Percentiles rank a stretch among this genome's conserved stretches.
Evolutionary conservation across 2,888 invertebrate genomes (phyloP).

Genomic region (Lycia hirtaria): DNA sequence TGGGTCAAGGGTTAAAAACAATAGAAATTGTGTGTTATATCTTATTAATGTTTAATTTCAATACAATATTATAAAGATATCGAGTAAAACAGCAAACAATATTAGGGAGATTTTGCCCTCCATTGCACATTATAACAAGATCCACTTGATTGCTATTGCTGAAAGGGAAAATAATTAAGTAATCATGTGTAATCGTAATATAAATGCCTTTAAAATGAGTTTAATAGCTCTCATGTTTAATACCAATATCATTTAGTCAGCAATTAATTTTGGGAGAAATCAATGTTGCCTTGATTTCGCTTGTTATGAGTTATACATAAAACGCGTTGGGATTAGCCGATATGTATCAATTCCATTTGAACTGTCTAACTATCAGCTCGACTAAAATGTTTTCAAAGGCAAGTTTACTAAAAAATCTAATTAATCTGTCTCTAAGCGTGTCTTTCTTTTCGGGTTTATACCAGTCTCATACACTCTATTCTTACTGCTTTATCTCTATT

Average conservation of each 20-base stretch:
- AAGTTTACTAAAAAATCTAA: slow-evolving; percentile 3
- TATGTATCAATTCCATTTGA: slow-evolving; percentile 21
- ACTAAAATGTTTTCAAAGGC: slow-evolving; percentile 35
- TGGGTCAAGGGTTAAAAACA: no score
- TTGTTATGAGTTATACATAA: slow-evolving; percentile 24
- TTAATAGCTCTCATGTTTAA: slow-evolving; percentile 9
- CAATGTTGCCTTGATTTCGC: slow-evolving; percentile 32
- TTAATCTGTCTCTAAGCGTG: no score
- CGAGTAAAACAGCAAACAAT: not conserved
- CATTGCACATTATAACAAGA: slow-evolving; percentile 5
- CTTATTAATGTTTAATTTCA: no score
- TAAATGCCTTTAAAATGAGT: slow-evolving; percentile 7
- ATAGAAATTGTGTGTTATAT: no score
- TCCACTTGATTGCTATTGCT: not conserved
- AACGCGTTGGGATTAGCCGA: slow-evolving; percentile 22
- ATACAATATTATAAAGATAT: not conserved
- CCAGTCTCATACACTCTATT: no score
- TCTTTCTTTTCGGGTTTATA: no score
- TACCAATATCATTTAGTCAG: not conserved
- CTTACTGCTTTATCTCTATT: no score
- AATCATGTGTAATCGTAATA: not conserved
- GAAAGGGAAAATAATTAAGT: not conserved
- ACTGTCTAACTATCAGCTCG: not conserved
- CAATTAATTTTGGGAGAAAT: slow-evolving; percentile 23
- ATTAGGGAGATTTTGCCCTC: not conserved